phyloP scores from a whole-genome alignment of 2,113 vertebrate species.

The Plectropomus leopardus region DNA sequence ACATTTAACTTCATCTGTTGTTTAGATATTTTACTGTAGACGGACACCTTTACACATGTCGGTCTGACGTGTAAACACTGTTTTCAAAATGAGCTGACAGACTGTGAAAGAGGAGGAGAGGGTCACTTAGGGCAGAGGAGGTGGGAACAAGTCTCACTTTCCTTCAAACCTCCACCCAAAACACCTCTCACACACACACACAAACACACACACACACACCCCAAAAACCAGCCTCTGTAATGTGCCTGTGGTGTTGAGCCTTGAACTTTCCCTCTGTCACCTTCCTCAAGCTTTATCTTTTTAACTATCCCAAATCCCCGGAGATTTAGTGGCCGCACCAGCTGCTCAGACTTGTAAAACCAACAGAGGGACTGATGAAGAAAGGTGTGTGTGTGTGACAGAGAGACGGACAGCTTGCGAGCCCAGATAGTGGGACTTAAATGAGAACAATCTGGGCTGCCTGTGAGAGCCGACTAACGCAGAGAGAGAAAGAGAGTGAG shows the following conservation, averaged over 20 bases:
- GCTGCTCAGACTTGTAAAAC: constrained; percentile 84
- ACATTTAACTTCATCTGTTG: too few species aligned
- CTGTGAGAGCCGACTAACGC: constrained; percentile 52
- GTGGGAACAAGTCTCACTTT: constrained; percentile 34
- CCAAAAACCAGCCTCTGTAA: constrained; percentile 26
- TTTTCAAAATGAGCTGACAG: neutral
- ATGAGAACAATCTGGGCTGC: constrained; percentile 83
- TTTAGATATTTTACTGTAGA: neutral
- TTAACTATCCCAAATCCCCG: constrained; percentile 77
- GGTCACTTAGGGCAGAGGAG: constrained; percentile 18
- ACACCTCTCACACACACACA: constrained; percentile 10
- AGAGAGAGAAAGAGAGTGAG: constrained; percentile 33
- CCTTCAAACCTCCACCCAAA: constrained; percentile 14
- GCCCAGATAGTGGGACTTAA: constrained; percentile 74
- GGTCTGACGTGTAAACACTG: neutral
- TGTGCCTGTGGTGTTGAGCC: constrained; percentile 50
- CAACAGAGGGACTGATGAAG: constrained; percentile 65
- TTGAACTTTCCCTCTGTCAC: constrained; percentile 77
- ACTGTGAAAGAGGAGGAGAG: neutral
- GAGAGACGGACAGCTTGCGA: constrained; percentile 50
- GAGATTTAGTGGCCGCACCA: constrained; percentile 77
- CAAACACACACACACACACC: constrained; percentile 7
- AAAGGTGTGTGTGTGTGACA: constrained; percentile 56
- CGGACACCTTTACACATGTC: neutral
- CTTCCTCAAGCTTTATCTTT: constrained; percentile 79